Base-by-base conservation (phyloP, 2,888 invertebrate species). In the Laspeyria flexula region DNA sequence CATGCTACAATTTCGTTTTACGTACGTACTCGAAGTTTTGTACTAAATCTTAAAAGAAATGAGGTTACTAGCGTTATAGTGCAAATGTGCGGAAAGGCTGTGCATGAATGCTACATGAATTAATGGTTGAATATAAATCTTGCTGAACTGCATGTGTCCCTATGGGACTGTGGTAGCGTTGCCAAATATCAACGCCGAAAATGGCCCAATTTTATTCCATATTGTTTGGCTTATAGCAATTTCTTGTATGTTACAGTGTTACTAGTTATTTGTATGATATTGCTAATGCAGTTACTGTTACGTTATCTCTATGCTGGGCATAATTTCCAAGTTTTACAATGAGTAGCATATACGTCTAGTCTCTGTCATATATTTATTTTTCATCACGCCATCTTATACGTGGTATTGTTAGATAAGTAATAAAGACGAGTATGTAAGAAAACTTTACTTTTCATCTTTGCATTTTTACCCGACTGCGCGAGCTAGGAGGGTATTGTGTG, bases 41-140 rank as follows among this genome's bases (percentile, higher is more conserved):
- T 9, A 27, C n/a, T 34, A 30, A 7, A 11, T 13, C 13, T 29
- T n/a, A 13, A 43, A 43, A 34, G 34, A 25, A 45, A 45, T 23
- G 30, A 44, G 44, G 44, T 45, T 23, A 45, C 13, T 38, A 39
- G n/a, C n/a, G n/a, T n/a, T n/a, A n/a, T n/a, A n/a, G 45, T 45
- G 33, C 38, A 44, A 15, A 44, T 30, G 30, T 38, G n/a, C 33
- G 45, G 33, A 11, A 25, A 31, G 27, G 44, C 30, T 21, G 30
- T 45, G 21, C 38, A 45, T 45, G 29, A 45, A 30, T 18, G 30
- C 23, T 30, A 31, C 30, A 38, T 27, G 38, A 37, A 45, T 38
- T 15, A 31, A 38, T 38, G 37, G n/a, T 21, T 10, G 39, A 16
- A 23, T 42, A 33, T 42, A 27, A 46, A 52, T 46, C 21, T 29